Base-by-base conservation (phyloP, 1,140 invertebrate species). In the Berghia stephanieae region DNA sequence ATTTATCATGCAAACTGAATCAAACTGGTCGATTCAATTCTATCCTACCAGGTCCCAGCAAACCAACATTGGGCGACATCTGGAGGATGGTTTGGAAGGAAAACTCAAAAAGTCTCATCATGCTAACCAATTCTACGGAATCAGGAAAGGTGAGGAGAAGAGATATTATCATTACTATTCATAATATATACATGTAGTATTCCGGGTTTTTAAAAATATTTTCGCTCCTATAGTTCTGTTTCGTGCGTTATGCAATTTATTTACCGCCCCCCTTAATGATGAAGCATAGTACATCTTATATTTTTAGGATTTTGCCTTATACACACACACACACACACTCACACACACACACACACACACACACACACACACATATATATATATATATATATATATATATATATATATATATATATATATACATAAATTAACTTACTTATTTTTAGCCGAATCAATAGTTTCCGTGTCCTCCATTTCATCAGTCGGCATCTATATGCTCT, bases 41-140 rank as follows among this genome's bases (percentile, higher is more conserved):
- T n/a, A n/a, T n/a, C n/a, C n/a, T 63, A 67, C 1, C 68, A 88
- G 87, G 86, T 44, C 86, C 87, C 69, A 85, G 82, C 63, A 80
- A 80, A 77, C 74, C 83, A 21, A 89, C 88, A 8, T 76, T 89
- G 52, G 92, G 92, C 46, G 96, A 98, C 90, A 97, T 98, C 89
- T 98, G 97, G 96, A 92, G 94, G 83, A 97, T 98, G 96, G 92
- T 97, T 76, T 98, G 96, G 96, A 96, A 98, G 91, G 95, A 98
- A 89, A 93, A 95, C 83, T 93, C 94, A 90, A 94, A 94, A 81
- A 94, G 97, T 71, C 92, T 98, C 79, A 96, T 98, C 72, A 98
- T 98, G 96, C 96, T 96, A 52, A 97, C 96, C 60, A 93, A 95
- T 86, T 85, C 83, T n/a, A 88, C 88, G 57, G 83, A 89, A 81